A percentile compares a stretch with the other conserved stretches of the same genome.
Evolutionary conservation across 2,113 vertebrate species (phyloP).

Genomic region (Eulemur rufifrons): DNA sequence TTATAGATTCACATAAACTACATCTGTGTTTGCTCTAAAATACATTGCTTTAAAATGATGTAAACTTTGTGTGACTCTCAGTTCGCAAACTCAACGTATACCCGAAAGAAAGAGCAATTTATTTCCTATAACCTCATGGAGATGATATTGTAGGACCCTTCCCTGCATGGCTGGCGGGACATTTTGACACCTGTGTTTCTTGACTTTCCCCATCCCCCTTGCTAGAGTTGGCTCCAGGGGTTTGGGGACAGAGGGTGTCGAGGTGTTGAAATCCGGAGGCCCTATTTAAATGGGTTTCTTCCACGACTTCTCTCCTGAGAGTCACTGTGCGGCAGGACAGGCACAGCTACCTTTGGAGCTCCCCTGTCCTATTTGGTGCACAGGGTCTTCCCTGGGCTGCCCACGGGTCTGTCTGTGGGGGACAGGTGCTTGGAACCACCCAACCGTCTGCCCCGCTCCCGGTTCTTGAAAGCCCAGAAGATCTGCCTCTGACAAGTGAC

Average conservation of each 20-base stretch:
- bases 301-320: neutral
- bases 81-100: neutral
- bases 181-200: neutral
- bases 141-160: neutral
- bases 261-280: neutral
- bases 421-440: no score
- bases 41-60: neutral
- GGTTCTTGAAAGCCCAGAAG: neutral
- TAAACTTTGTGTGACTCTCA: neutral
- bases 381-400: neutral
- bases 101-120: neutral
- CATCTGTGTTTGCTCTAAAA: neutral
- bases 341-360: neutral
- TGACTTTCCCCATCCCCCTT: neutral
- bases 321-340: accelerated
- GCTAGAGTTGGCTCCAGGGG: neutral
- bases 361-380: accelerated
- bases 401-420: no score
- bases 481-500: neutral
- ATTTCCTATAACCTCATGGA: neutral
- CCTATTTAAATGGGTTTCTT: neutral
- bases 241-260: neutral
- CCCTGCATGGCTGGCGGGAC: accelerated
- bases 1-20: neutral
- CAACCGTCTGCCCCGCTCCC: accelerated